phyloP scores from a whole-genome alignment of 2,113 vertebrate genomes.

The Tringa solitaria region DNA sequence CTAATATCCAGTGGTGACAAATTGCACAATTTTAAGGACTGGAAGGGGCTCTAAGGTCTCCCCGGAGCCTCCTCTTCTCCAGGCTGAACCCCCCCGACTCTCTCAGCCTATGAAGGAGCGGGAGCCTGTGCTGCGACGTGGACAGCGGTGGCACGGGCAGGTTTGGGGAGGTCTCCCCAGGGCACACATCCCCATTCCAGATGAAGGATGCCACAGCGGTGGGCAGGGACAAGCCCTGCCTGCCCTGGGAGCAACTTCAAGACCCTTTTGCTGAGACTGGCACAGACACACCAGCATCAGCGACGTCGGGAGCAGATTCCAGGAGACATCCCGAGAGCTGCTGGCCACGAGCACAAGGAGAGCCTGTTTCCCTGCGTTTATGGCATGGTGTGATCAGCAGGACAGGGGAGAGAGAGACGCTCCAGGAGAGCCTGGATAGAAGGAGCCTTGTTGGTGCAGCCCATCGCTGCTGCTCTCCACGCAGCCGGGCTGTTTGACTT shows the following conservation, averaged over 20 bases:
- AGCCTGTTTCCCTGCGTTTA: background rate
- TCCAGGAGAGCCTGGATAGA: background rate
- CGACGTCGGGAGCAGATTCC: accelerated
- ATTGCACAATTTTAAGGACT: background rate
- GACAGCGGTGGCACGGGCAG: background rate
- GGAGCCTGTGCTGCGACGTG: background rate
- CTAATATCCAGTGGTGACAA: background rate
- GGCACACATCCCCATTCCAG: accelerated
- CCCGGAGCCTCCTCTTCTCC: too few species aligned
- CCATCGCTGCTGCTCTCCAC: background rate
- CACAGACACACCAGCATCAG: background rate
- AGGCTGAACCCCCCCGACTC: too few species aligned
- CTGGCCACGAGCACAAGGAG: background rate
- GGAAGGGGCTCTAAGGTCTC: too few species aligned
- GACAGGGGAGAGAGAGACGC: accelerated
- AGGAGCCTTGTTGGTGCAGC: background rate
- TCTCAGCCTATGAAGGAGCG: too few species aligned
- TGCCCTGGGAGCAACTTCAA: background rate
- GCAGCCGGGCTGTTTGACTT: background rate
- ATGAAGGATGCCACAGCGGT: background rate
- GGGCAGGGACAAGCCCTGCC: background rate
- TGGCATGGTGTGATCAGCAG: accelerated
- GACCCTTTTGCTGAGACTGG: background rate
- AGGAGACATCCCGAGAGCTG: background rate
- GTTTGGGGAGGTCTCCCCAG: background rate